phyloP scores from a whole-genome alignment of 2,888 invertebrate species.

The Druceiella hillmani region DNA sequence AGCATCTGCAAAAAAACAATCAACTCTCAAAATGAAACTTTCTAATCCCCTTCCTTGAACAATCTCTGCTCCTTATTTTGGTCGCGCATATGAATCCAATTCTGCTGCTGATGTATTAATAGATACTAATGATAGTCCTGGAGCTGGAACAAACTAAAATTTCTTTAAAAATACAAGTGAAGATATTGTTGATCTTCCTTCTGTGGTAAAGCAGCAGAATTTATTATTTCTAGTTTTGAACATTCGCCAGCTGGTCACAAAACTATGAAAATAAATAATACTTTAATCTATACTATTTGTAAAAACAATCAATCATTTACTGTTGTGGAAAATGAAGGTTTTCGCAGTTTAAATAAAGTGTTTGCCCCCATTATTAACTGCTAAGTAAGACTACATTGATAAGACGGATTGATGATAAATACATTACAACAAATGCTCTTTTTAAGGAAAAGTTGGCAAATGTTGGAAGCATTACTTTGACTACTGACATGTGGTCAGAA shows the following conservation, averaged over 20 bases:
- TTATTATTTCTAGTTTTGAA: too few relatives aligned
- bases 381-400: slow-evolving; percentile 22
- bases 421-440: too few relatives aligned
- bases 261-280: slow-evolving; percentile 22
- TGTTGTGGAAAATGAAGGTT: slow-evolving; percentile 19
- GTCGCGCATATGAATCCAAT: slow-evolving; percentile 1
- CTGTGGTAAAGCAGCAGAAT: too few relatives aligned
- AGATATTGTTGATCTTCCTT: slow-evolving; percentile 8
- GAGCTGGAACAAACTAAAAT: slow-evolving; percentile 2
- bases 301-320: slow-evolving; percentile 25
- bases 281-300: slow-evolving; percentile 23
- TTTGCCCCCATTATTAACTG: slow-evolving; percentile 23
- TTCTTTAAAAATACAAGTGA: slow-evolving; percentile 10
- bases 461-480: slow-evolving; percentile 18
- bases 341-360: slow-evolving; percentile 22
- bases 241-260: slow-evolving; percentile 21
- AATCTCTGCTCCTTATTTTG: neutral
- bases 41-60: slow-evolving; percentile 1
- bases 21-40: slow-evolving; percentile 1
- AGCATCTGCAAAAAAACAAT: slow-evolving; percentile 3
- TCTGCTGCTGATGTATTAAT: slow-evolving; percentile 2
- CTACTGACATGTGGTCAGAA: slow-evolving; percentile 6
- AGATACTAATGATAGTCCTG: slow-evolving; percentile 3
- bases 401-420: slow-evolving; percentile 25
- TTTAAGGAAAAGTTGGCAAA: slow-evolving; percentile 19